Evolutionary conservation across 2,888 invertebrate species (phyloP), one percentile per base, ranked within the genome.

Genomic region (Perdita meconis): DNA sequence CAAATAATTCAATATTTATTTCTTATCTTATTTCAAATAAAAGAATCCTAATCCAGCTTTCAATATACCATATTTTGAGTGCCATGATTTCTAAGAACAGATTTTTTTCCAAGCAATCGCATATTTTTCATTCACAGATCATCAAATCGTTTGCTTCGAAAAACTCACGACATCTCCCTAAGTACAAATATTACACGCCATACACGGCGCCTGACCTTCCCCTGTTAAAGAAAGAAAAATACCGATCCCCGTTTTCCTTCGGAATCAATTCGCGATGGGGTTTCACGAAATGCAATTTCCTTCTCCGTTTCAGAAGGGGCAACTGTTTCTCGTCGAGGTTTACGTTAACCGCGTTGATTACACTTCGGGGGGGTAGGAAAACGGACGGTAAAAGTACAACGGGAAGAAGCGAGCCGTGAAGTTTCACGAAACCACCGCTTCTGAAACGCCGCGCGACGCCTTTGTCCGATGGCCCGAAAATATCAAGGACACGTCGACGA

Each of bases 361-460:
- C 36, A 38, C 13, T 12, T 56, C 13, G 5, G 12, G 22, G n/a
- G n/a, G n/a, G n/a, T n/a, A n/a, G n/a, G 19, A 16, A 16, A 56
- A 38, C 38, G 36, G 42, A 42, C 42, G n/a, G 26, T 42, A 59
- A 59, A 36, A 42, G 16, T 30, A 42, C 42, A 26, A 40, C 42
- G 26, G 26, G 19, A 42, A 24, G 19, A 55, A 55, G 19, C 19
- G 55, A 47, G 22, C 30, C 16, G 36, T 55, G 19, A 16, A 16
- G 3, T 30, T 53, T 12, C 22, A 19, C 30, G 59, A 26, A 30
- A 30, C 22, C 59, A 26, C 44, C 16, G n/a, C 40, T 24, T 1
- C 19, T 19, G 12, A 22, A 19, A 30, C 40, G n/a, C 8, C 10
- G 51, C 16, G 12, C 40, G 60, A 42, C 40, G 22, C 51, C 51